Percentiles rank a stretch among this genome's conserved stretches.
phyloP scores from a whole-genome alignment of 1,140 invertebrate genomes.

The Drosophila santomea region DNA sequence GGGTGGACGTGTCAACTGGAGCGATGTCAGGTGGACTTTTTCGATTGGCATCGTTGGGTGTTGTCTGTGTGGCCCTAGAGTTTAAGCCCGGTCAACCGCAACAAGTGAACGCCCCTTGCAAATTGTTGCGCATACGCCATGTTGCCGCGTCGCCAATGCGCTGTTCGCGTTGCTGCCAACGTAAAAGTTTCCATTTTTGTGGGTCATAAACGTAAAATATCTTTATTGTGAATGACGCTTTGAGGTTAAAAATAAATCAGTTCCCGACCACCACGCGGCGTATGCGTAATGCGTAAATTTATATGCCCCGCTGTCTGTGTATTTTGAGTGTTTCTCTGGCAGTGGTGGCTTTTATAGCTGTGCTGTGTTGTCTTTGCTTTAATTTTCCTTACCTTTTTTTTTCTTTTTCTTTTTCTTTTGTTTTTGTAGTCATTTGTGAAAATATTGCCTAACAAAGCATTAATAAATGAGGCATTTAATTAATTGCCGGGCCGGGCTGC shows the following conservation, averaged over 20 bases:
- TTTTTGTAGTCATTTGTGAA: constrained; percentile 79
- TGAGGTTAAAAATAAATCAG: constrained; percentile 80
- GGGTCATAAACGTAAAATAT: constrained; percentile 77
- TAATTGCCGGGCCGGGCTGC: constrained; percentile 68
- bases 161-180: constrained; percentile 10
- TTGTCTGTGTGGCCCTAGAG: constrained; percentile 45
- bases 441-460: constrained; percentile 81
- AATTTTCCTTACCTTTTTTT: constrained; percentile 29
- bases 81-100: constrained; percentile 61
- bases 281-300: constrained; percentile 69
- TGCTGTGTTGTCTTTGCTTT: constrained; percentile 43
- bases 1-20: constrained; percentile 3
- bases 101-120: constrained; percentile 56
- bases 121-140: constrained; percentile 77
- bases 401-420: constrained; percentile 15
- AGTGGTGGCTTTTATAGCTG: constrained; percentile 40
- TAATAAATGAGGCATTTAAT: constrained; percentile 83
- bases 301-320: constrained; percentile 33
- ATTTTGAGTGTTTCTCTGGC: constrained; percentile 3
- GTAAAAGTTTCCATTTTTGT: constrained; percentile 64
- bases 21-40: constrained; percentile 8
- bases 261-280: constrained; percentile 56
- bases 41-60: constrained; percentile 6
- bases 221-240: constrained; percentile 75
- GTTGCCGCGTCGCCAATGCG: constrained; percentile 19